A percentile compares a stretch with the other conserved stretches of the same genome.
phyloP scores from a whole-genome alignment of 2,797 vertebrate species.

The Cichlasoma orientale region DNA sequence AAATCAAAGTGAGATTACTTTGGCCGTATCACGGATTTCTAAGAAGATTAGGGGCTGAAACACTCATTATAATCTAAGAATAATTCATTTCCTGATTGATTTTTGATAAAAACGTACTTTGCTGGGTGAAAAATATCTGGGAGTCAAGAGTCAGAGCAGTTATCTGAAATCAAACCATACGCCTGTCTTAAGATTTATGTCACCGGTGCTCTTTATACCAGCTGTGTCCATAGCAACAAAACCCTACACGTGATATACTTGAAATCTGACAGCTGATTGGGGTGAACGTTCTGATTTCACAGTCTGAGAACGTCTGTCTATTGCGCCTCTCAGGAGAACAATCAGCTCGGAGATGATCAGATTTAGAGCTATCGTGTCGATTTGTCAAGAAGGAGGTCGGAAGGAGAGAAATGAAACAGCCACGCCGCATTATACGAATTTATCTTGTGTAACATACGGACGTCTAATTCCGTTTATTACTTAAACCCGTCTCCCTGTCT shows the following conservation, averaged over 20 bases:
- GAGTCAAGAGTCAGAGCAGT: conserved; percentile 9
- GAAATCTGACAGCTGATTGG: conserved; percentile 70
- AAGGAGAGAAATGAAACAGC: conserved; percentile 11
- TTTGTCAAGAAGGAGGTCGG: conserved; percentile 14
- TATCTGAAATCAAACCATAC: conserved; percentile 28
- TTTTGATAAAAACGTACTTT: conserved; percentile 56
- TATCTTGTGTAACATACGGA: conserved; percentile 22
- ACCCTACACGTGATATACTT: conserved; percentile 51
- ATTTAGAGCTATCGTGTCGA: conserved; percentile 35
- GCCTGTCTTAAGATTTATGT: conserved; percentile 55
- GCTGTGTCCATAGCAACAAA: conserved; percentile 79
- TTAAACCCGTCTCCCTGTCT: conserved; percentile 8
- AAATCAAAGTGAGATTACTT: conserved; percentile 72
- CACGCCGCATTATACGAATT: background rate
- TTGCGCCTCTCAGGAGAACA: conserved; percentile 47
- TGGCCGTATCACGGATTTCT: conserved; percentile 51
- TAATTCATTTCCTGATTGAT: conserved; percentile 63
- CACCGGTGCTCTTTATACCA: conserved; percentile 34
- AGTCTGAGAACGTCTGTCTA: conserved; percentile 41
- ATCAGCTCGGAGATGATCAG: conserved; percentile 42
- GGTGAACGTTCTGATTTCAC: conserved; percentile 71
- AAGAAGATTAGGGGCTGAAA: conserved; percentile 68
- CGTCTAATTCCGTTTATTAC: conserved; percentile 32
- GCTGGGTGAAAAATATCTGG: conserved; percentile 3
- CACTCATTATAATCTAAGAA: conserved; percentile 67